Evolutionary conservation across 2,113 vertebrate genomes (phyloP).

Genomic region (Crotophaga sulcirostris): DNA sequence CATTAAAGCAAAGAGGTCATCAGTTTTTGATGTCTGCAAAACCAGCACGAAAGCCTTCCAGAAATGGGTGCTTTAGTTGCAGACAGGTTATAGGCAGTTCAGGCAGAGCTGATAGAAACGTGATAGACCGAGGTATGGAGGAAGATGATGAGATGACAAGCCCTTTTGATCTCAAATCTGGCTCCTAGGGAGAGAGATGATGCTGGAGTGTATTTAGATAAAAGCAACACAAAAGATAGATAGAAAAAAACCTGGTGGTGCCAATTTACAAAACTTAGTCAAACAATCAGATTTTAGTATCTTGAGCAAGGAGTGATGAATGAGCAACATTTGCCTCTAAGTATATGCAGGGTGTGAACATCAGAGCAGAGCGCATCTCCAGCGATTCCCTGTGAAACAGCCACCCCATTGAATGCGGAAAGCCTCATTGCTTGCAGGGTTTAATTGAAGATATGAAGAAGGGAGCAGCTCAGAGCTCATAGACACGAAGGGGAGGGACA

Average conservation of each 20-base stretch:
- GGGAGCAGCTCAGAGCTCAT: not conserved
- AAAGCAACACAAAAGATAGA: not conserved
- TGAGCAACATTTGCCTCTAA: not conserved
- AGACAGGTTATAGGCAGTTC: not conserved
- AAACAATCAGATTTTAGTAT: not conserved
- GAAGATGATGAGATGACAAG: not conserved
- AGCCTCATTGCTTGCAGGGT: not conserved
- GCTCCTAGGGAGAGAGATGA: not conserved
- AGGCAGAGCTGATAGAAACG: not conserved
- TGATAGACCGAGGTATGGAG: not conserved
- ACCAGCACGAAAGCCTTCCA: not conserved
- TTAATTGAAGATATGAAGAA: not conserved
- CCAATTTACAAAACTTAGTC: not conserved
- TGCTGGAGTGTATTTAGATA: not conserved
- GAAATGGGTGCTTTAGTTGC: not conserved
- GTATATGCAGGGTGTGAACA: not conserved
- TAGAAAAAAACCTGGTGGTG: accelerated
- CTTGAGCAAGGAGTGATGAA: not conserved
- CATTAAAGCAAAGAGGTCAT: not conserved
- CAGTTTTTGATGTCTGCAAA: not conserved
- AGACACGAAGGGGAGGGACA: not conserved
- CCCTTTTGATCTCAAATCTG: not conserved
- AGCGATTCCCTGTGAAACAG: not conserved
- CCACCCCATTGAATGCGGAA: not conserved
- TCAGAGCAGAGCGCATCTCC: not conserved